Conservation (phyloP, 1,140 invertebrate species). For the Megalopta genalis region DNA sequence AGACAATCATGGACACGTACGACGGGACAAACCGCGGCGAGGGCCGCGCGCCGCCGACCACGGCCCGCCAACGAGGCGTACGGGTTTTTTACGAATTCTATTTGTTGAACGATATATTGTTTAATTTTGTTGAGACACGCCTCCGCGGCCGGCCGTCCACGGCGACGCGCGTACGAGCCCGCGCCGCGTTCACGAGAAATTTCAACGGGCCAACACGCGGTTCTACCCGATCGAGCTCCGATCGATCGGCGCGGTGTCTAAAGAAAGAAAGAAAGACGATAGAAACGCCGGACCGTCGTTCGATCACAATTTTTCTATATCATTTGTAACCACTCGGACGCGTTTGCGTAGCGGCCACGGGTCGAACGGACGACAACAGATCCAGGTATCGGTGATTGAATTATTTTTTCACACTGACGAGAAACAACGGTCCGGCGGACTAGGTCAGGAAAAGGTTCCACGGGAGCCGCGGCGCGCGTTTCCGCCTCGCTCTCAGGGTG, state of each 20-base stretch:
- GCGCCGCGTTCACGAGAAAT: constrained; percentile 36
- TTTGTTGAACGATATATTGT: constrained; percentile 73
- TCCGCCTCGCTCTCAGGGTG: neutral
- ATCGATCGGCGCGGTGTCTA: too few species aligned
- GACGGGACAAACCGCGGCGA: constrained; percentile 14
- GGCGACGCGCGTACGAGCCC: constrained; percentile 7
- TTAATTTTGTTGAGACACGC: constrained; percentile 71
- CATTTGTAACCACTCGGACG: neutral
- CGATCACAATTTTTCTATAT: neutral
- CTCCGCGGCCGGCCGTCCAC: constrained; percentile 9
- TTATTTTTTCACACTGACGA: neutral
- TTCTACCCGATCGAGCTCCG: neutral
- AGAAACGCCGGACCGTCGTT: too few species aligned
- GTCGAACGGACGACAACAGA: neutral
- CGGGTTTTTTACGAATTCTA: constrained; percentile 66
- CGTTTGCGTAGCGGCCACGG: neutral
- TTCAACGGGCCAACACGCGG: constrained; percentile 13
- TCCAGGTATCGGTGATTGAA: neutral
- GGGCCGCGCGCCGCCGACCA: neutral
- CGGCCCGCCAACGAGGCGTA: neutral
- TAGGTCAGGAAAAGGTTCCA: too few species aligned
- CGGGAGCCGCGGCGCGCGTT: neutral
- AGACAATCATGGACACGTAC: constrained; percentile 57
- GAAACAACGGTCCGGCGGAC: neutral
- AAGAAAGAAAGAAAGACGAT: too few species aligned